Base-by-base conservation (phyloP, 2,888 invertebrate genomes). In the Eupelmus urozonus region DNA sequence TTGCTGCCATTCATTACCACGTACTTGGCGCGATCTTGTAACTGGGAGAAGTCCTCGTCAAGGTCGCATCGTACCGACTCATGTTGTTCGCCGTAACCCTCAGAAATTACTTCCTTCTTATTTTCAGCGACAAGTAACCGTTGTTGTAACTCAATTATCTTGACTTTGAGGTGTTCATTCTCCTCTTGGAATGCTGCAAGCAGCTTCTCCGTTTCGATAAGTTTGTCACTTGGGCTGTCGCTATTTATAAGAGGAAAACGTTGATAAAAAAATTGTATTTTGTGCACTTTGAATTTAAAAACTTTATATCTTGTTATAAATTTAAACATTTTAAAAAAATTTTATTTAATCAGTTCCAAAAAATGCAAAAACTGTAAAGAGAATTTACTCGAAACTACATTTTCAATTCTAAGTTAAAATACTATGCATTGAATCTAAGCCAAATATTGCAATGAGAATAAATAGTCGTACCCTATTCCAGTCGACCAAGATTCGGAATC, bases 181-280 rank as follows among this genome's bases (percentile, higher is more conserved):
- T 92, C 91, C 62, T 86, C 87, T 82, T 91, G 90, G 76, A 91
- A 88, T 9, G 86, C 87, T 84, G 91, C 53, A 81, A 92, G 85
- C 83, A 91, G 87, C 78, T 89, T 89, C 82, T 91, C 92, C 5
- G 93, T 91, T 82, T 94, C 93, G 16, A 92, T 91, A 86, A 94
- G 90, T 82, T 92, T 92, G 85, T 90, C 88, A 70, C 85, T 89
- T 0, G 66, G 70, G 57, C 49, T 79, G 2, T 80, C 80, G 11
- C 80, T 80, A 20, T n/a, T n/a, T n/a, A n/a, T n/a, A n/a, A n/a
- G n/a, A 40, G 40, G 11, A 40, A 40, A 40, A 40, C 40, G 40
- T 40, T 40, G 1, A n/a, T n/a, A n/a, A n/a, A n/a, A n/a, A n/a
- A n/a, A n/a, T n/a, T n/a, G n/a, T n/a, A n/a, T n/a, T n/a, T n/a